Conservation (phyloP, 2,888 invertebrate genomes). For the Lamproptera curius region DNA sequence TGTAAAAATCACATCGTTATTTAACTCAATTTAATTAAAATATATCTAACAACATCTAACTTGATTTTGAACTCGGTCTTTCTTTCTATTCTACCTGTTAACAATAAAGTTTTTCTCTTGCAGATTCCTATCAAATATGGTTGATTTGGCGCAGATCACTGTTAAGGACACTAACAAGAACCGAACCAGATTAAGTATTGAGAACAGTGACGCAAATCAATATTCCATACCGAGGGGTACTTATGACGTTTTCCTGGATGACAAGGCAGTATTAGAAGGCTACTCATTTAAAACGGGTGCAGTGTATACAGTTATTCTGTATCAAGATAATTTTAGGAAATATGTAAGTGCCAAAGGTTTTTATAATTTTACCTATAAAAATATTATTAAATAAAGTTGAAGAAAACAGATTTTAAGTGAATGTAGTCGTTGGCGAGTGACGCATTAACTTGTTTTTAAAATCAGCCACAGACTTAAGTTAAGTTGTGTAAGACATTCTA, state of each 20-base stretch:
- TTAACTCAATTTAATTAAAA: no score
- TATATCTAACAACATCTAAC: no score
- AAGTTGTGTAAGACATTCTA: no score
- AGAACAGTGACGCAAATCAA: constrained; percentile 42
- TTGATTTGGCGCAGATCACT: constrained; percentile 35
- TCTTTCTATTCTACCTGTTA: no score
- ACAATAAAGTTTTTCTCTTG: constrained; percentile 34
- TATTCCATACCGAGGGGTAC: constrained; percentile 45
- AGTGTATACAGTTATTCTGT: constrained; percentile 79
- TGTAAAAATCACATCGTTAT: no score
- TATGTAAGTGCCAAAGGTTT: constrained; percentile 53
- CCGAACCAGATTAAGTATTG: constrained; percentile 36
- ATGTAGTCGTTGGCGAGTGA: no score
- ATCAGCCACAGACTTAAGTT: no score
- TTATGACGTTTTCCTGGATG: constrained; percentile 56
- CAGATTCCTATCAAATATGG: constrained; percentile 61
- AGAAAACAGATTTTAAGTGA: no score
- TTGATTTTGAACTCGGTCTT: no score
- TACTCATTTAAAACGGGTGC: constrained; percentile 78
- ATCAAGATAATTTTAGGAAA: constrained; percentile 46
- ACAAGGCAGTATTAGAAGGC: constrained; percentile 38
- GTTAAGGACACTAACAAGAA: constrained; percentile 44
- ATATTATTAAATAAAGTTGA: no score
- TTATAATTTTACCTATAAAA: no score
- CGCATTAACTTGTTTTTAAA: no score